phyloP scores from a whole-genome alignment of 2,888 invertebrate genomes.

The Leptothorax acervorum region DNA sequence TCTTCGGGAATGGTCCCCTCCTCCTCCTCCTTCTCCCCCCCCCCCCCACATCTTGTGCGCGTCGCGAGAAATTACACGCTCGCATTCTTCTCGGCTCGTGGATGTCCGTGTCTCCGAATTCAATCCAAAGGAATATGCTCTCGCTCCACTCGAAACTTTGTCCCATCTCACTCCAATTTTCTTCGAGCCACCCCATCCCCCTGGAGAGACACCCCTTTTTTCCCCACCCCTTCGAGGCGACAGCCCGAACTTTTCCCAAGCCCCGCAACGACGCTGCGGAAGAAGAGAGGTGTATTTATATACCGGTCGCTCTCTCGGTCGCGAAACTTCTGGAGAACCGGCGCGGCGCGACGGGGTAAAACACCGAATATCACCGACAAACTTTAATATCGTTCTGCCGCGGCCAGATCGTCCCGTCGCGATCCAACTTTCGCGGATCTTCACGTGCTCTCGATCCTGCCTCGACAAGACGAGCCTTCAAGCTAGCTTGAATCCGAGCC shows the following conservation, averaged over 20 bases:
- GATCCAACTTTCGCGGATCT: constrained; percentile 33
- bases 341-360: constrained; percentile 38
- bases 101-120: constrained; percentile 63
- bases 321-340: constrained; percentile 55
- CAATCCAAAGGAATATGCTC: constrained; percentile 68
- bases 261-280: constrained; percentile 53
- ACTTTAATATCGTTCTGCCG: constrained; percentile 60
- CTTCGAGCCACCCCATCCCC: constrained; percentile 9
- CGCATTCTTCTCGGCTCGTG: constrained; percentile 58
- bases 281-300: constrained; percentile 65
- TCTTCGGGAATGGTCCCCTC: constrained; percentile 3
- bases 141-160: constrained; percentile 58
- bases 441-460: constrained; percentile 20
- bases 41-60: background rate
- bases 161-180: constrained; percentile 15
- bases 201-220: background rate
- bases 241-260: constrained; percentile 58
- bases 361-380: constrained; percentile 48
- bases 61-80: constrained; percentile 65
- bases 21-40: background rate
- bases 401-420: constrained; percentile 12
- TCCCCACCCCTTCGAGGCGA: background rate
- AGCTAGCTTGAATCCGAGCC: background rate
- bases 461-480: background rate
- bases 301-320: constrained; percentile 47